A percentile compares a stretch with the other conserved stretches of the same genome.
These are phyloP conservation scores for Corythoichthys haematopterus DNA, from an alignment of 2,113 vertebrate species.

Conservation along the genomic window DNA sequence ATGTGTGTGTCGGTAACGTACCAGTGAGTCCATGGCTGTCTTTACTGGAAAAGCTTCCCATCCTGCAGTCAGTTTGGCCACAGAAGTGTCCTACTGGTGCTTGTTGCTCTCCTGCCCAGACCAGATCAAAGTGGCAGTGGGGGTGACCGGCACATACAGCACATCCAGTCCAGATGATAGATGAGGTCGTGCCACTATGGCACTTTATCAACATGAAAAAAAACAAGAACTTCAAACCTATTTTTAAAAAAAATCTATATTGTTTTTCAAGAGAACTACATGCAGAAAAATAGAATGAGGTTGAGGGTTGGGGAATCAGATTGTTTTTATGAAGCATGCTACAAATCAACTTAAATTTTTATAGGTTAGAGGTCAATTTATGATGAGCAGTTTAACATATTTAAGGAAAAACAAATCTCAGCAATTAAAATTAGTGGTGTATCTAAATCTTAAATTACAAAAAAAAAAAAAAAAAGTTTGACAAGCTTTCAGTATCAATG, in stretches of 20 bases:
- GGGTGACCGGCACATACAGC: constrained; percentile 37
- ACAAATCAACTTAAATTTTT: neutral
- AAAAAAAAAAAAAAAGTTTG: neutral
- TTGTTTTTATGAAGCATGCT: neutral
- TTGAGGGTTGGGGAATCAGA: neutral
- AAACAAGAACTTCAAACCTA: neutral
- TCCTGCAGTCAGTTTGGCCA: constrained; percentile 44
- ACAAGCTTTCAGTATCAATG: neutral
- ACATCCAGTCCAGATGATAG: constrained; percentile 19
- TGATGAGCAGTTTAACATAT: neutral
- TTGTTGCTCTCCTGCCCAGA: constrained; percentile 22
- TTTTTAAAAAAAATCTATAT: too few relatives aligned
- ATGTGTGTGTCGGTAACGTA: constrained; percentile 29
- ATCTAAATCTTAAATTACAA: neutral
- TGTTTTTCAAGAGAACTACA: neutral
- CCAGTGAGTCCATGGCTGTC: constrained; percentile 67
- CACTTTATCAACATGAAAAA: constrained; percentile 8
- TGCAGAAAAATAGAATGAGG: neutral
- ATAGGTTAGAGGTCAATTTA: neutral
- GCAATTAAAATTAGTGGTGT: neutral
- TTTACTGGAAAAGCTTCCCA: constrained; percentile 74
- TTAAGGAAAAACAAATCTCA: neutral
- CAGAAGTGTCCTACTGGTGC: constrained; percentile 45
- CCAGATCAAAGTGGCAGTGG: constrained; percentile 20
- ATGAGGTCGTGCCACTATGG: constrained; percentile 7